Evolutionary conservation across 2,113 vertebrate genomes (phyloP), one percentile per base, ranked within the genome.

Genomic region (Falcunculus frontatus): DNA sequence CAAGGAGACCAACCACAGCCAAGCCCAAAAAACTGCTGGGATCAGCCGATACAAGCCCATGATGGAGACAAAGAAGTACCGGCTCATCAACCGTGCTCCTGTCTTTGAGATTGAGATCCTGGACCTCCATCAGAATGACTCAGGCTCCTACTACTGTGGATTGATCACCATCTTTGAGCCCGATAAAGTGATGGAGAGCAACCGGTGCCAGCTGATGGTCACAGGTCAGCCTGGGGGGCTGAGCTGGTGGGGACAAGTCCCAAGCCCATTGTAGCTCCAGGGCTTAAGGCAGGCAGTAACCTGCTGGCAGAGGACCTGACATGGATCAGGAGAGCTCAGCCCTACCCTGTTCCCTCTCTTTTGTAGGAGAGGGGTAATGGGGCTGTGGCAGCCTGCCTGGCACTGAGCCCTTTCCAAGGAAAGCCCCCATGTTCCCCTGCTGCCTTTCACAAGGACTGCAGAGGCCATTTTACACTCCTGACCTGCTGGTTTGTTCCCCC

Each of bases 81-180:
- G 23, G 46, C 59, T 96, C 47, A 81, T 35, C 68, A 95, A 88
- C 11, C 16, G 12, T 3, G 7, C 63, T 35, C 25, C 85, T 44
- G 21, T 30, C 23, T 96, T 96, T 60, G 29, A 69, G 53, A 69
- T 97, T 1, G 56, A 84, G 35, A 97, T 98, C 63, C 37, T 78
- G 60, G 83, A 97, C 33, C 84, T 98, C 16, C 55, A 92, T 20
- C 78, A 87, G 69, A 95, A 96, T 7, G 97, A 98, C 86, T 95
- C 95, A 0, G 97, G 97, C 53, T 85, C 14, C 53, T 98, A 97
- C 69, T 95, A 64, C 67, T 98, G 97, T 2, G 92, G 77, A 8
- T 35, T 96, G 18, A 91, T 97, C 12, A 19, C 46, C 14, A 63
- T 96, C 33, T 91, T 55, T 35, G 25, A 70, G 10, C 9, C 47